Conservation (phyloP, 2,797 vertebrate genomes). For the Rhynchonycteris naso region DNA sequence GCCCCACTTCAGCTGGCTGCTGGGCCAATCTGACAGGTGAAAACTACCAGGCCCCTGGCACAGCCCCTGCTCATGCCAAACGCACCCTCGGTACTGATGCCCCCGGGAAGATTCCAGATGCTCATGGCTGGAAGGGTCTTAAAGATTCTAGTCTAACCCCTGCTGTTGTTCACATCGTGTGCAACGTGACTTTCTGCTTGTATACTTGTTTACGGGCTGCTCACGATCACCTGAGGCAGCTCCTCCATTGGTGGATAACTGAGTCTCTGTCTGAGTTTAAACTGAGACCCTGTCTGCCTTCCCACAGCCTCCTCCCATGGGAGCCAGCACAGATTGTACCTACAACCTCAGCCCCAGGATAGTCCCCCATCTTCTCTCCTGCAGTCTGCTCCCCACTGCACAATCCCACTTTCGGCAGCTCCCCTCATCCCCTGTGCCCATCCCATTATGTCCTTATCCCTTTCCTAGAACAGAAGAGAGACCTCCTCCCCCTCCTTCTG, state of each 20-base stretch:
- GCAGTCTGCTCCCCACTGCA: not conserved
- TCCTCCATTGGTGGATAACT: not conserved
- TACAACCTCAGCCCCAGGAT: not conserved
- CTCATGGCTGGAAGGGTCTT: not conserved
- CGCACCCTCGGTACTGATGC: too few species aligned
- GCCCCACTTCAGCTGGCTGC: constrained; percentile 92
- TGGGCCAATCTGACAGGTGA: constrained; percentile 90
- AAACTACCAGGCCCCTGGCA: not conserved
- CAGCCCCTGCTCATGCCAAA: not conserved
- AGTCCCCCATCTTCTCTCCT: not conserved
- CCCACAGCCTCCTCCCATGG: not conserved
- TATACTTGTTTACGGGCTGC: not conserved
- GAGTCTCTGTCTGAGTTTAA: not conserved
- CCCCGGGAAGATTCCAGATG: not conserved
- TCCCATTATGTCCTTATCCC: not conserved
- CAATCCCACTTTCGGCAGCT: not conserved
- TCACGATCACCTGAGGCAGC: not conserved
- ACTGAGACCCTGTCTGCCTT: not conserved
- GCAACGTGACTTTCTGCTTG: not conserved
- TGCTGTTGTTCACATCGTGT: too few species aligned
- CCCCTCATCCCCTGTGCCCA: not conserved
- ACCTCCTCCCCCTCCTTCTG: not conserved
- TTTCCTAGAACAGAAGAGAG: not conserved
- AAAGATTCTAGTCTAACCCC: not conserved
- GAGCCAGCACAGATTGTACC: not conserved